Evolutionary conservation across 2,113 vertebrate species (phyloP), one percentile per base, ranked within the genome.

Genomic region (Panthera leo): DNA sequence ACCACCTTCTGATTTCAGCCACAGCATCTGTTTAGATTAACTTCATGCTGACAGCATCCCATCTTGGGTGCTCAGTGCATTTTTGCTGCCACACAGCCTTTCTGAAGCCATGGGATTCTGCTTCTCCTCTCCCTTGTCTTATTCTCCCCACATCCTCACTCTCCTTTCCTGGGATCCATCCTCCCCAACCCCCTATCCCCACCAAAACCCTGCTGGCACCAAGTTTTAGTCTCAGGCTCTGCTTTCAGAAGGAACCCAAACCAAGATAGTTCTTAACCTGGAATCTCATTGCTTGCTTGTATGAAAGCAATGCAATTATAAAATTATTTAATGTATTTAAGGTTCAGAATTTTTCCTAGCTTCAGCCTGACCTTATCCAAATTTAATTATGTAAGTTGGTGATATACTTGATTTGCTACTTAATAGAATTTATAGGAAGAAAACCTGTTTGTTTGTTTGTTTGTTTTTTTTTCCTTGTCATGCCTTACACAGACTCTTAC

Each of bases 271-370:
- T 90, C 27, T 89, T 23, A 73, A 36, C 42, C 70, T 85, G 42
- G 9, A 92, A 63, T 87, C 73, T 58, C 39, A 63, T 58, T 23
- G 34, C 10, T 21, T 92, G 42, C n/a, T 91, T 45, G 2, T 87
- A 51, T 68, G 27, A 68, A 86, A 84, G 55, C 9, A 84, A 68
- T 53, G 34, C 90, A 75, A 71, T 75, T 45, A 73, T 87, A 83
- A 73, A 93, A 71, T 85, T 79, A 34, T 67, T 42, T 70, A 58
- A 80, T 76, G 2, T 78, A 29, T 36, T 84, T 75, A 73, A 91
- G 29, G n/a, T n/a, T 95, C 55, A 80, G 36, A 87, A 63, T 70
- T 79, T 39, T 90, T 97, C 51, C n/a, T 51, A 84, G 76, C 13
- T 87, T 94, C 42, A 91, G 31, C 23, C 70, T 76, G 4, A 4